A percentile compares a stretch with the other conserved stretches of the same genome.
Evolutionary conservation across 2,888 invertebrate species (phyloP).

Genomic region (Torymus auratus): DNA sequence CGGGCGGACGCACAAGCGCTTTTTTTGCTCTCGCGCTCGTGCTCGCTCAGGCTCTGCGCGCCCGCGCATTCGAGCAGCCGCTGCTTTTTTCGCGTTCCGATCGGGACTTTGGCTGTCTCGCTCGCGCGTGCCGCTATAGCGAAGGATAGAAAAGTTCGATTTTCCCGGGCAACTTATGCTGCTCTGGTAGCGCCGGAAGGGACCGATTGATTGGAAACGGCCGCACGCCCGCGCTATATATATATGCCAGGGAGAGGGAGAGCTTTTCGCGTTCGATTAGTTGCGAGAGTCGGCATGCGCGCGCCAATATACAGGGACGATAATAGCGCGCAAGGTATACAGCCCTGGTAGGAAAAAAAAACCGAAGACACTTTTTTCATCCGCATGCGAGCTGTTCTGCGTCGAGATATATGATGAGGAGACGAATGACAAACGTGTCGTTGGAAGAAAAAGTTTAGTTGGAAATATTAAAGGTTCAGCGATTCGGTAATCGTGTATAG

Average conservation of each 20-base stretch:
- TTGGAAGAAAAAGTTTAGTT: no score
- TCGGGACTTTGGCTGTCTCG: background rate
- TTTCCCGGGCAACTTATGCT: conserved; percentile 74
- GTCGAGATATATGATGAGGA: background rate
- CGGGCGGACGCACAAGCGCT: conserved; percentile 38
- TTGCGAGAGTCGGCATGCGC: background rate
- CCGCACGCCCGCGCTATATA: conserved; percentile 48
- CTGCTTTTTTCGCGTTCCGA: background rate
- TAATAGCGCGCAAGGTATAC: conserved; percentile 62
- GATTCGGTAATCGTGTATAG: no score
- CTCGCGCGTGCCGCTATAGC: conserved; percentile 45
- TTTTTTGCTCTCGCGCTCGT: conserved; percentile 8
- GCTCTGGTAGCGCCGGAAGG: conserved; percentile 75
- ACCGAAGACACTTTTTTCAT: conserved; percentile 65
- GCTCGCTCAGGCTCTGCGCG: background rate
- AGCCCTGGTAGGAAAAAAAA: conserved; percentile 72
- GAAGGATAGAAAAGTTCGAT: conserved; percentile 76
- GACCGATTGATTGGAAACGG: conserved; percentile 76
- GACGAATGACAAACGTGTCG: no score
- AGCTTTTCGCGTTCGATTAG: conserved; percentile 66
- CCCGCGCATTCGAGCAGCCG: no score
- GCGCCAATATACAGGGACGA: conserved; percentile 47
- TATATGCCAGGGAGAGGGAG: conserved; percentile 10
- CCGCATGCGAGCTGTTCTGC: background rate
- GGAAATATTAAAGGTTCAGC: no score